These are phyloP conservation scores for Serinus canaria DNA, from an alignment of 2,113 vertebrate genomes.

Conservation along the genomic window DNA sequence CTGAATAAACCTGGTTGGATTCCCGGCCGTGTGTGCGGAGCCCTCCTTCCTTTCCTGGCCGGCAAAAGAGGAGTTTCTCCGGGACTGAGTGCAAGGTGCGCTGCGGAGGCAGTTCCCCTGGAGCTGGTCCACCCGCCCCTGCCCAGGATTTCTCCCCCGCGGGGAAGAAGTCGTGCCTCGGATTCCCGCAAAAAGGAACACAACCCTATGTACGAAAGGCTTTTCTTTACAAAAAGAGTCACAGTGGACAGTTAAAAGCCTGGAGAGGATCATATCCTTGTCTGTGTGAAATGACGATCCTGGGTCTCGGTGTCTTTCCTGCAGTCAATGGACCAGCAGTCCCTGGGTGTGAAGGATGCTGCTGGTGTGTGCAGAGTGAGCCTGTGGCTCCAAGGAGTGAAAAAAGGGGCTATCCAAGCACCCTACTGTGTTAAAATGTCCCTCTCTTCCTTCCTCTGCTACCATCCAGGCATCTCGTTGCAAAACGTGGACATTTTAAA, in stretches of 20 bases:
- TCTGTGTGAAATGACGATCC: background rate
- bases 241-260: background rate
- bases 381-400: background rate
- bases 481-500: conserved; percentile 4
- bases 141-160: too few species aligned
- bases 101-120: too few species aligned
- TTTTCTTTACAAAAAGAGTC: background rate
- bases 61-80: too few species aligned
- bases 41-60: too few species aligned
- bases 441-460: background rate
- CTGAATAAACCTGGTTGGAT: too few species aligned
- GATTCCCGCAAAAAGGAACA: background rate
- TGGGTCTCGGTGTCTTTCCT: background rate
- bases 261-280: background rate
- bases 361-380: accelerated
- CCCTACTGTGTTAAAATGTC: background rate
- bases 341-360: background rate
- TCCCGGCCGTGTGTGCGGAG: too few species aligned
- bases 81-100: too few species aligned
- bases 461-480: background rate
- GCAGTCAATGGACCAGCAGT: background rate
- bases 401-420: background rate
- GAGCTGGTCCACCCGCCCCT: too few species aligned
- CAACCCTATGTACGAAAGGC: accelerated
- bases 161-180: too few species aligned